A percentile compares a stretch with the other conserved stretches of the same genome.
Conservation (phyloP, 2,113 vertebrate genomes). For the Petrocephalus microphthalmus region DNA sequence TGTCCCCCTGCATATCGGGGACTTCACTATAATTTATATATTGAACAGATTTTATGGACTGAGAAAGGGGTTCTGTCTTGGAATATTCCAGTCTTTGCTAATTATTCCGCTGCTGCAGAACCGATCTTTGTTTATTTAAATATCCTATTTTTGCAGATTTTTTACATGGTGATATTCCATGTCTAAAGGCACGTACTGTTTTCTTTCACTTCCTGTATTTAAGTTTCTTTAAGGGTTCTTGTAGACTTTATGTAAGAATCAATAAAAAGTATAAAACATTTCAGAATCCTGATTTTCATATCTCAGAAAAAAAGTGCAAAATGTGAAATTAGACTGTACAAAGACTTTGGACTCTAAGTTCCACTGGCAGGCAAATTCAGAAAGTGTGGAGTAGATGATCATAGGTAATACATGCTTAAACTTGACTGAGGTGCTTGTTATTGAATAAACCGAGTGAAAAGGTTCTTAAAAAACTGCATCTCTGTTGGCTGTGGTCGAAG, state of each 20-base stretch:
- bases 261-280: slow-evolving; percentile 34
- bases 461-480: not conserved
- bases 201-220: slow-evolving; percentile 30
- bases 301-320: not conserved
- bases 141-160: slow-evolving; percentile 34
- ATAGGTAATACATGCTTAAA: not conserved
- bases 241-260: slow-evolving; percentile 29
- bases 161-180: slow-evolving; percentile 37
- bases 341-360: not conserved
- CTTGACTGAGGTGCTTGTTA: not conserved
- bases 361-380: not conserved
- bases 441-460: not conserved
- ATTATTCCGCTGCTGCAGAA: slow-evolving; percentile 22
- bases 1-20: not conserved
- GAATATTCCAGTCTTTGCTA: slow-evolving; percentile 17
- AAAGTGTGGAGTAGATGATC: not conserved
- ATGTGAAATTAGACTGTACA: not conserved
- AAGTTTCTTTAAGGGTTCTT: slow-evolving; percentile 26
- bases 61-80: not conserved
- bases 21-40: not conserved
- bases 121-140: slow-evolving; percentile 10
- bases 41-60: not conserved
- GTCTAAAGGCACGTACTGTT: slow-evolving; percentile 39
- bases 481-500: not conserved
- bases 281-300: not conserved